Conservation (phyloP, 2,113 vertebrate genomes). For the pig (Sus scrofa) region T2T-Sscrofa CM000822.6:48520501-48521000, state of each 20-base stretch:
- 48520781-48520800: neutral
- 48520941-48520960: neutral
- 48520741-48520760: neutral
- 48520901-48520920: neutral
- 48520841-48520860: neutral
- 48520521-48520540: neutral
- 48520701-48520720: neutral
- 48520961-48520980: neutral
- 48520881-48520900: slow-evolving; percentile 4
- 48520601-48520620: neutral
- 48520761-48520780: neutral
- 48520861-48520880: neutral
- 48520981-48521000: neutral
- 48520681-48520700: neutral
- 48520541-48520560: neutral
- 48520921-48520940: neutral
- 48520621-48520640: neutral
- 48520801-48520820: neutral
- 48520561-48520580: neutral
- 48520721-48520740: neutral
- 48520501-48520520: neutral
- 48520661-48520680: neutral
- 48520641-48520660: neutral
- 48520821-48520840: neutral
- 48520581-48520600: neutral